These are phyloP conservation scores for Cryptocephalus moraei DNA, from an alignment of 2,888 invertebrate species.

Conservation along the genomic window DNA sequence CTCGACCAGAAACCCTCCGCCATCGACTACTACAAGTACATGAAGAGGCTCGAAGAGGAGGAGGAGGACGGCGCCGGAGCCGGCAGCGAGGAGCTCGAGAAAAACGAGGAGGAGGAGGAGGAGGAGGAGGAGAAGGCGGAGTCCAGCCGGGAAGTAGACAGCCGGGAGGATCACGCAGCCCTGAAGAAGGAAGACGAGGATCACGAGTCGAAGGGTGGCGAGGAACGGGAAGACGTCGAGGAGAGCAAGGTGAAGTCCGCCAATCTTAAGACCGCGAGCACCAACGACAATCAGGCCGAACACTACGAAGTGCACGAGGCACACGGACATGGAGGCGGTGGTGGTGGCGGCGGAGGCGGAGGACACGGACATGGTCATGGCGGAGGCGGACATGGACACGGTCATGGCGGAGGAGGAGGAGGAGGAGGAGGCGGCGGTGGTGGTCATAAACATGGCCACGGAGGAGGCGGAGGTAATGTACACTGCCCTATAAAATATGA, in stretches of 20 bases:
- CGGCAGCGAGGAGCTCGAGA: not conserved
- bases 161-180: not conserved
- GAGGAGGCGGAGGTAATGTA: constrained; percentile 6
- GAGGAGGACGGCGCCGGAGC: constrained; percentile 5
- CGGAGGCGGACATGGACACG: constrained; percentile 4
- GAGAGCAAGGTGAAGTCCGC: constrained; percentile 1
- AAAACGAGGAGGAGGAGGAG: constrained; percentile 1
- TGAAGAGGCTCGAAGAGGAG: constrained; percentile 8
- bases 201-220: no score
- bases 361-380: constrained; percentile 4
- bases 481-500: constrained; percentile 24
- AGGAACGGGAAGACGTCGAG: not conserved
- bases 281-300: constrained; percentile 3
- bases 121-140: not conserved
- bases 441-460: constrained; percentile 8
- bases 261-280: constrained; percentile 3
- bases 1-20: constrained; percentile 15
- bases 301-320: constrained; percentile 5
- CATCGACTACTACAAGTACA: constrained; percentile 17
- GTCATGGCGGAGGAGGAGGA: constrained; percentile 4
- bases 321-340: constrained; percentile 1
- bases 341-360: constrained; percentile 3
- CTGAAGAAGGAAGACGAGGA: not conserved
- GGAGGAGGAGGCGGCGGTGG: constrained; percentile 8
- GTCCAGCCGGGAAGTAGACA: not conserved